Percentiles rank a stretch among this genome's conserved stretches.
phyloP scores from a whole-genome alignment of 2,113 vertebrate genomes.

The Datnioides undecimradiatus region DNA sequence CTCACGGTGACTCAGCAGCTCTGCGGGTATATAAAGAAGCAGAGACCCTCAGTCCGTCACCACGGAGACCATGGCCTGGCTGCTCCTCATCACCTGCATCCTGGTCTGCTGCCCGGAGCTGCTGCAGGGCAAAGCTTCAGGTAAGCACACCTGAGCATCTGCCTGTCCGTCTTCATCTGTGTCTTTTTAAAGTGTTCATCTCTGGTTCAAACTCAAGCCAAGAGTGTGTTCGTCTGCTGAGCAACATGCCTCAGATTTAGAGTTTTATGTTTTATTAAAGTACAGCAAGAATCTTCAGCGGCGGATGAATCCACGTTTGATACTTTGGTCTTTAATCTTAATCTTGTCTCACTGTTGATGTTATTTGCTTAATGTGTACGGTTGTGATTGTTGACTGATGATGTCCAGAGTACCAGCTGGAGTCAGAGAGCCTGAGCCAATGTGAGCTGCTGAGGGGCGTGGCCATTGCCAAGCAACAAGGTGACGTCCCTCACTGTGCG shows the following conservation, averaged over 20 bases:
- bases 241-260: no score
- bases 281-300: no score
- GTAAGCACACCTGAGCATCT: conserved; percentile 31
- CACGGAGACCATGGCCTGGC: conserved; percentile 58
- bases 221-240: no score
- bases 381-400: neutral
- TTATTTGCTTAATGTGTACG: no score
- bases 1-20: conserved; percentile 71
- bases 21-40: conserved; percentile 54
- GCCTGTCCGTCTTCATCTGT: neutral
- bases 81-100: conserved; percentile 46
- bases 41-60: neutral
- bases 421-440: conserved; percentile 45
- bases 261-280: no score
- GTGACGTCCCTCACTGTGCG: conserved; percentile 53
- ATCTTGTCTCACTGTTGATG: no score
- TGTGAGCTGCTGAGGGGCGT: conserved; percentile 63
- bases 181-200: no score
- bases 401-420: conserved; percentile 73
- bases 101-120: conserved; percentile 41
- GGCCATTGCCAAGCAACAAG: conserved; percentile 39
- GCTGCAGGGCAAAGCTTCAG: conserved; percentile 66
- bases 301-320: no score
- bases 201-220: no score
- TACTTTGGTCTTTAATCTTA: no score